Evolutionary conservation across 1,140 invertebrate species (phyloP), one percentile per base, ranked within the genome.

Genomic region (Physella acuta): DNA sequence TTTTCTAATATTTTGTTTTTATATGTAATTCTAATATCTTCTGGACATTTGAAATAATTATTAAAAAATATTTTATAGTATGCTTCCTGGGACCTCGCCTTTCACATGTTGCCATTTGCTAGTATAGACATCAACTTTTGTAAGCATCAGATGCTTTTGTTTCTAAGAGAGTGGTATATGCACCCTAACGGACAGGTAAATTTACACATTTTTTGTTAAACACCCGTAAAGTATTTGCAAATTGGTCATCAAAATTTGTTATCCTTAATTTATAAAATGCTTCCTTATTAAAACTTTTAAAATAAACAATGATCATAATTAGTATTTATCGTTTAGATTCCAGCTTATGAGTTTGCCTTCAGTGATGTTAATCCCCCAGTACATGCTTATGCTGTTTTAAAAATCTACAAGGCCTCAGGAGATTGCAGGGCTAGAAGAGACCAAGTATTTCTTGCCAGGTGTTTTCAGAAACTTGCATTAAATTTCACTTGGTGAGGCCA

Each of bases 401-500:
- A 82, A 53, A 79, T 87, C 16, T 86, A 80, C 71, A 80, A 81
- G 52, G 73, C 70, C 0, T 78, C 80, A 3, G 81, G 77, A 1
- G 63, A 59, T n/a, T 59, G 55, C 31, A 75, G 72, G 44, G 78
- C 74, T 3, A 68, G 75, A 51, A 64, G 78, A 14, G 85, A 86
- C 68, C 28, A 74, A 17, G 64, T 71, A 1, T 87, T 86, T 70
- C 76, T 86, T 0, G 82, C 79, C 20, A 72, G 78, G 65, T 84
- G 80, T 65, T 86, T 86, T 65, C 84, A 84, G 56, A 85, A 85
- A 71, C 76, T 87, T 0, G 76, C 82, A 1, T 73, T 85, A 24
- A 87, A 87, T 74, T 86, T 85, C 68, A 86, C 84, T 56, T 86
- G 85, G 85, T 85, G 68, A 72, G 79, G 67, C n/a, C n/a, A n/a